Evolutionary conservation across 2,888 invertebrate genomes (phyloP).

Genomic region (Stratiomys singularior): DNA sequence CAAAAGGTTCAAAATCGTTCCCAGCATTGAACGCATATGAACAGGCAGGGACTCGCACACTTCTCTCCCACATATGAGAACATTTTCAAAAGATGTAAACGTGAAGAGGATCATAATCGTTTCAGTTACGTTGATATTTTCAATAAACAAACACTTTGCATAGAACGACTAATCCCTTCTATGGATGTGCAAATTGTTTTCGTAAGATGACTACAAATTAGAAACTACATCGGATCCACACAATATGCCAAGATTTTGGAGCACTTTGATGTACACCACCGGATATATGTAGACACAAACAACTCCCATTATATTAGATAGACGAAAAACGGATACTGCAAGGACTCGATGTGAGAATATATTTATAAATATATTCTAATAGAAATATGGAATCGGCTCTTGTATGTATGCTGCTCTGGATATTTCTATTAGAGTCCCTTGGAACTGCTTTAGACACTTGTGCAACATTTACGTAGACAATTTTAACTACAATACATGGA

Average conservation of each 20-base stretch:
- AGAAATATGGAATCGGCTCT: slow-evolving; percentile 5
- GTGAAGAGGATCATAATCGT: slow-evolving; percentile 41
- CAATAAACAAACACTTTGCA: slow-evolving; percentile 45
- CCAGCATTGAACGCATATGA: background rate
- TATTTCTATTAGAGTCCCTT: slow-evolving; percentile 39
- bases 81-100: background rate
- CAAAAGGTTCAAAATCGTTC: slow-evolving; percentile 22
- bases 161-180: slow-evolving; percentile 37
- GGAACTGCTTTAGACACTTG: slow-evolving; percentile 40
- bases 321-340: background rate
- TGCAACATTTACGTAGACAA: slow-evolving; percentile 41
- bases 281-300: slow-evolving; percentile 13
- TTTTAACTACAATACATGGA: slow-evolving; percentile 31
- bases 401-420: background rate
- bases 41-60: background rate
- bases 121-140: slow-evolving; percentile 42
- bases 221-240: slow-evolving; percentile 25
- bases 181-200: slow-evolving; percentile 43
- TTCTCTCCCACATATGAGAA: background rate
- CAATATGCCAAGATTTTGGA: background rate
- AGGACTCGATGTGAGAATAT: background rate
- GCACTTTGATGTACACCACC: background rate
- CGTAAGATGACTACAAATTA: slow-evolving; percentile 46
- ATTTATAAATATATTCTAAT: background rate
- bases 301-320: background rate